Evolutionary conservation across 2,888 invertebrate genomes (phyloP), one percentile per base, ranked within the genome.

Genomic region (Adelphocoris suturalis): DNA sequence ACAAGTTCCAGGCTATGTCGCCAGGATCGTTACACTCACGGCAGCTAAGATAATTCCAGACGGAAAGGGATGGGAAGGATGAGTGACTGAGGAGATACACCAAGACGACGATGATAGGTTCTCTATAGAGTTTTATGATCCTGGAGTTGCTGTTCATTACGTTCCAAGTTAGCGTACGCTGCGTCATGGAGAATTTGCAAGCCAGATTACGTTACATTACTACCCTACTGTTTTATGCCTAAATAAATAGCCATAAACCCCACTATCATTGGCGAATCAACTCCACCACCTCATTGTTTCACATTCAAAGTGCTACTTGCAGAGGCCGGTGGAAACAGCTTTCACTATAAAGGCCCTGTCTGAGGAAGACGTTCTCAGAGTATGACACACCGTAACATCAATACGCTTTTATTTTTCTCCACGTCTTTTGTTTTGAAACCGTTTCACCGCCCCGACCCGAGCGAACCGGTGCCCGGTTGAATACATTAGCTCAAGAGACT

Each of bases 131-230:
- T 82, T 82, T 82, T 82, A 82, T 82, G 82, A 27, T 82, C 52
- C 52, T 27, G 13, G 82, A 81, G 82, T 82, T 52, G 82, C 82
- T 68, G 82, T 82, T 82, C 82, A 82, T 82, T 23, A 82, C 52
- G 52, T n/a, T 23, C 82, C 82, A 48, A 82, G 82, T 82, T 82
- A 82, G 82, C 47, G 82, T 48, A 82, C 11, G 82, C 82, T 47
- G 52, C 52, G 52, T 82, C 82, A 52, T 46, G 52, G 48, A 82
- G 52, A 52, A 52, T 52, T 82, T 52, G 52, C 82, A 52, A 82
- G 48, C 52, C 82, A 82, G 82, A 82, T 82, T 48, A 82, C 82
- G 82, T 82, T 82, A 82, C 82, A 82, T 82, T 82, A 52, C 82
- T 52, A 82, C 82, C 52, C 82, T 7, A 7, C 82, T 16, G 82